Percentiles rank a stretch among this genome's conserved stretches.
Conservation (phyloP, 2,888 invertebrate species). For the Andrena flavipes region DNA sequence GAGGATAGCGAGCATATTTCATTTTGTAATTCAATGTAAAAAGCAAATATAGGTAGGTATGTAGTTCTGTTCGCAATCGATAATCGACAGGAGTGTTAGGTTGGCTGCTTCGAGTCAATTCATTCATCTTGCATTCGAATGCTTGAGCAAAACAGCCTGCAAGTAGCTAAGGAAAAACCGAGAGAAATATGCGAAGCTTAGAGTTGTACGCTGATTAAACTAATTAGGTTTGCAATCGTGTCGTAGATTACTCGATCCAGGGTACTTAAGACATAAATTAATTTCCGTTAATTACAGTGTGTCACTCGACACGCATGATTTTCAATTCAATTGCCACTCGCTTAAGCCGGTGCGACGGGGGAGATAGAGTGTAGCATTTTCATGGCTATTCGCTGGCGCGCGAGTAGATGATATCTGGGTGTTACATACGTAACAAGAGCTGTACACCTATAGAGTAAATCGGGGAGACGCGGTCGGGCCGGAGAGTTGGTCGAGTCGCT, state of each 20-base stretch:
- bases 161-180: conserved; percentile 15
- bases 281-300: conserved; percentile 51
- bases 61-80: too few species aligned
- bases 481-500: too few species aligned
- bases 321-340: conserved; percentile 58
- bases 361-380: conserved; percentile 37
- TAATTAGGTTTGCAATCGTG: conserved; percentile 63
- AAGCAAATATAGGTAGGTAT: not conserved
- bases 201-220: conserved; percentile 48
- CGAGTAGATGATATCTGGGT: conserved; percentile 50
- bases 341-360: conserved; percentile 48
- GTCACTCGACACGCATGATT: conserved; percentile 49
- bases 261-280: conserved; percentile 55
- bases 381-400: conserved; percentile 33
- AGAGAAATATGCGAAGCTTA: conserved; percentile 17
- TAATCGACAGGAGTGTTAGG: not conserved
- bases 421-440: conserved; percentile 15
- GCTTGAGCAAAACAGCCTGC: conserved; percentile 50
- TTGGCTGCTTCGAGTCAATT: not conserved
- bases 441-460: conserved; percentile 15
- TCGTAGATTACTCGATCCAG: conserved; percentile 41
- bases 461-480: too few species aligned
- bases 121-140: conserved; percentile 37
- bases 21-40: not conserved
- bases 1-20: not conserved